A percentile compares a stretch with the other conserved stretches of the same genome.
phyloP scores from a whole-genome alignment of 2,113 vertebrate genomes.

The Miniopterus natalensis region DNA sequence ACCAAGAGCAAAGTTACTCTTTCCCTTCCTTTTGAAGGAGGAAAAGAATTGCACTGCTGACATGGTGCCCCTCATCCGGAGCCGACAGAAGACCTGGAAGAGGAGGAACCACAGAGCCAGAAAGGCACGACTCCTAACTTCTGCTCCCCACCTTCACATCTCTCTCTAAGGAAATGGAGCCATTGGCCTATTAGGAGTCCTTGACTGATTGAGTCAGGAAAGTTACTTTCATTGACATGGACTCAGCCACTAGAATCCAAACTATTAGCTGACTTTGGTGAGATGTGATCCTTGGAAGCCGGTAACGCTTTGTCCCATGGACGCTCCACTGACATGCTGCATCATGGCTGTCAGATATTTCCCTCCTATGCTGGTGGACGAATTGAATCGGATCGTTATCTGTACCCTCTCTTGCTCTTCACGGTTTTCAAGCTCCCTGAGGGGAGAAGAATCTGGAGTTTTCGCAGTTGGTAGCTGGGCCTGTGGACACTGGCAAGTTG shows the following conservation, averaged over 20 bases:
- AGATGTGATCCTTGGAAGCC: not conserved
- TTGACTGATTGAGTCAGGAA: constrained; percentile 17
- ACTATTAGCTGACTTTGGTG: not conserved
- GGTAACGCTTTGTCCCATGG: not conserved
- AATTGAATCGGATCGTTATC: not conserved
- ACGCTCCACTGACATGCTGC: not conserved
- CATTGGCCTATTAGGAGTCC: not conserved
- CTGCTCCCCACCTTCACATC: not conserved
- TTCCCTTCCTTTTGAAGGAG: not conserved
- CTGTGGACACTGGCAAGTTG: not conserved
- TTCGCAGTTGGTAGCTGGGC: not conserved
- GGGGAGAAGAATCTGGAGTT: not conserved
- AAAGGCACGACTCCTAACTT: not conserved
- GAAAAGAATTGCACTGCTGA: not conserved
- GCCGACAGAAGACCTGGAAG: not conserved
- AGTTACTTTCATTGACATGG: constrained; percentile 45
- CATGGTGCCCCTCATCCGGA: not conserved
- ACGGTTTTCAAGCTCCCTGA: not conserved
- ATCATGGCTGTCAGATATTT: not conserved
- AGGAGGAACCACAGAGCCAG: not conserved
- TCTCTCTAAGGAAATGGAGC: not conserved
- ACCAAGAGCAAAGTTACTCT: not conserved
- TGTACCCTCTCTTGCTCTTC: not conserved
- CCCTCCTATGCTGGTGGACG: not conserved
- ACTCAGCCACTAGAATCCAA: not conserved